Percentiles rank a stretch among this genome's conserved stretches.
Conservation (phyloP, 2,797 vertebrate species). For the Diglossa cyanea region DNA sequence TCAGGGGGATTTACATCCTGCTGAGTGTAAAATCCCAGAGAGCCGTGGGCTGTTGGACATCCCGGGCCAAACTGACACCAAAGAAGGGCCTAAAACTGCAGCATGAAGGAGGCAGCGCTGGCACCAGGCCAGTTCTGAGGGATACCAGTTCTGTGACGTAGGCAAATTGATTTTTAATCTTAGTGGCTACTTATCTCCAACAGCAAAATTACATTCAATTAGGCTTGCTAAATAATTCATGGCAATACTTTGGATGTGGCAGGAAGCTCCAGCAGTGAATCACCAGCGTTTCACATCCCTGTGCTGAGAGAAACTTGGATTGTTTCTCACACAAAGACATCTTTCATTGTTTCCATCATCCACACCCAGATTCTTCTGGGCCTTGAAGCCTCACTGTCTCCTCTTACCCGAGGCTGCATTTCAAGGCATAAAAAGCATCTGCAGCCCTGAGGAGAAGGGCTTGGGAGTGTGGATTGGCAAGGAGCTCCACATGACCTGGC, state of each 20-base stretch:
- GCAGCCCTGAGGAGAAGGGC: background rate
- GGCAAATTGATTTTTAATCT: conserved; percentile 30
- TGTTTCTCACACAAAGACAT: background rate
- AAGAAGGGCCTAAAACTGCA: background rate
- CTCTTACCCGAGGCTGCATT: background rate
- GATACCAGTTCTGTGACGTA: background rate
- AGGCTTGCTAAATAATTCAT: conserved; percentile 59
- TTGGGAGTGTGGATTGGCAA: background rate
- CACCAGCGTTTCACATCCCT: background rate
- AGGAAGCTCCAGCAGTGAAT: background rate
- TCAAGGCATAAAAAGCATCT: background rate
- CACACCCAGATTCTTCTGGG: background rate
- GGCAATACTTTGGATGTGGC: background rate
- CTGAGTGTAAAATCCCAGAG: background rate
- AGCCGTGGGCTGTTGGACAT: background rate
- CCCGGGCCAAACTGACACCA: background rate
- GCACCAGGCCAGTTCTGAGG: background rate
- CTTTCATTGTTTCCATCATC: background rate
- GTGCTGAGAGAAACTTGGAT: background rate
- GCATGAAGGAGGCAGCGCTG: background rate
- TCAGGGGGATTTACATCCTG: background rate
- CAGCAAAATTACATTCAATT: conserved; percentile 49
- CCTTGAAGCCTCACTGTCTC: background rate
- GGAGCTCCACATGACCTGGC: background rate
- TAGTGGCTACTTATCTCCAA: conserved; percentile 14